These are phyloP conservation scores for Zophobas morio DNA, from an alignment of 1,140 invertebrate species.

Conservation along the genomic window DNA sequence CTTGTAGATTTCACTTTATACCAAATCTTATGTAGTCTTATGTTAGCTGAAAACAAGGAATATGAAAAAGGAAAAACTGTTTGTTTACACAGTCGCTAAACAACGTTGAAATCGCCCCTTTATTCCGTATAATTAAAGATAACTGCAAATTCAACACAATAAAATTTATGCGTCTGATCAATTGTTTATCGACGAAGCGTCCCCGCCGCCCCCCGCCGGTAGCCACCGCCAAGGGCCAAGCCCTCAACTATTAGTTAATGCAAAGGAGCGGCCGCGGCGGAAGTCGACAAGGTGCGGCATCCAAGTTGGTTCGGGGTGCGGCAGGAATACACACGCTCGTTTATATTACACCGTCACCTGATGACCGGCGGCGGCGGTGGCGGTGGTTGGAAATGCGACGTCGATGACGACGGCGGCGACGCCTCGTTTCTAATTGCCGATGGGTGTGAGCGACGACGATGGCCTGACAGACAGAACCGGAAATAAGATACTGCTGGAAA, in stretches of 20 bases:
- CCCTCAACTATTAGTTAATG: slow-evolving; percentile 51
- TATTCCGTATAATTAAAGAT: too few species aligned
- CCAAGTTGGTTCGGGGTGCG: slow-evolving; percentile 10
- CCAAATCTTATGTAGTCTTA: too few species aligned
- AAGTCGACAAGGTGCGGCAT: slow-evolving; percentile 48
- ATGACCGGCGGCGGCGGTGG: slow-evolving; percentile 19
- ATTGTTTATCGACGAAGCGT: not conserved
- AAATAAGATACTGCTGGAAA: slow-evolving; percentile 29
- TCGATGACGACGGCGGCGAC: slow-evolving; percentile 33
- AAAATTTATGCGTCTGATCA: too few species aligned
- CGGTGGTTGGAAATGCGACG: not conserved
- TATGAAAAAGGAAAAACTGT: too few species aligned
- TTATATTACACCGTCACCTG: slow-evolving; percentile 25
- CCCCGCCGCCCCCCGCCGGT: slow-evolving; percentile 6
- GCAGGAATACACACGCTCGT: slow-evolving; percentile 46
- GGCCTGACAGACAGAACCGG: slow-evolving; percentile 6
- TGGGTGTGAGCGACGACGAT: slow-evolving; percentile 3
- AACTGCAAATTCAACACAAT: too few species aligned
- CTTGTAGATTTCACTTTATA: too few species aligned
- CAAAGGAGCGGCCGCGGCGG: slow-evolving; percentile 44
- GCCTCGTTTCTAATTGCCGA: slow-evolving; percentile 18
- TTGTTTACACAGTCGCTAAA: too few species aligned
- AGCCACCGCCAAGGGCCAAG: slow-evolving; percentile 38
- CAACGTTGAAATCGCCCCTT: too few species aligned
- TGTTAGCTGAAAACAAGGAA: too few species aligned